Evolutionary conservation across 2,888 invertebrate genomes (phyloP), one percentile per base, ranked within the genome.

Genomic region (Erebia aethiops): DNA sequence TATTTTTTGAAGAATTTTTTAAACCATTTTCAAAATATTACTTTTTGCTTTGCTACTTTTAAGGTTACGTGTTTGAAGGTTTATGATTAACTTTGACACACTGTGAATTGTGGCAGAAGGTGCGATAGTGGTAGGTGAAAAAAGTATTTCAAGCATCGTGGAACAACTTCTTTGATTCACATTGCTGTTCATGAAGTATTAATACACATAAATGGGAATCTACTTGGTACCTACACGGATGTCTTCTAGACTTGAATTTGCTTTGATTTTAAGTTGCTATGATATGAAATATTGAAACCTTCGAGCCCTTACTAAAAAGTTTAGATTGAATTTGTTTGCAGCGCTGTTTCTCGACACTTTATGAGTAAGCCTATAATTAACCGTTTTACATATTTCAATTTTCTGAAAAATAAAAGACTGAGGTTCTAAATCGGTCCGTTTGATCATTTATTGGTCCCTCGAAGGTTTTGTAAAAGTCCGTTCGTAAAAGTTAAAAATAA

Each of bases 401-500:
- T 35, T 7, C 35, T 46, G 11, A 13, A 46, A 46, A 16, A 54
- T 5, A 52, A 54, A 8, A 16, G 9, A 10, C 2, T 51, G 14
- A 4, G 0, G n/a, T 51, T n/a, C 51, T 51, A 14, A 14, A 14
- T 51, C n/a, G 57, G 26, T 57, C 26, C 7, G 14, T 58, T 51
- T 10, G 26, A 16, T 63, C n/a, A 26, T 54, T 54, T 11, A 41
- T 54, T 64, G 16, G 16, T 16, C 41, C 49, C n/a, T 46, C 8
- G 8, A 46, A 49, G 46, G 46, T 61, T 61, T 7, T 61, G 11
- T 41, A 4, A 66, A 64, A 66, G 18, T 21, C 54, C 18, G 43
- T n/a, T 62, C 35, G 35, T 35, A 13, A 26, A 58, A 14, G 49
- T 71, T 58, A 73, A 71, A 75, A 75, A 75, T 62, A 71, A 71